These are phyloP conservation scores for Osmerus mordax DNA, from an alignment of 2,113 vertebrate genomes.

Conservation along the genomic window DNA sequence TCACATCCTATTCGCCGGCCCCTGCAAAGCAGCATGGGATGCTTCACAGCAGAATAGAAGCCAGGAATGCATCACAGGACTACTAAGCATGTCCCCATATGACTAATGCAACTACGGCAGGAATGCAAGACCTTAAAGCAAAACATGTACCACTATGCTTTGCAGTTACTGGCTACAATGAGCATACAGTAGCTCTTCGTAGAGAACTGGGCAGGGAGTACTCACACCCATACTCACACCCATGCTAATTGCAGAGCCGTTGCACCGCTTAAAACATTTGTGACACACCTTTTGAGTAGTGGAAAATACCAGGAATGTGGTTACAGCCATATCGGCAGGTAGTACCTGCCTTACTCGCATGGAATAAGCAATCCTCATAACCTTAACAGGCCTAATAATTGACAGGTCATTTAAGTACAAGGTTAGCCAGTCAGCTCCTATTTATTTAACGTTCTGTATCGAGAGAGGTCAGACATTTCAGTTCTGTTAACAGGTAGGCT, in stretches of 20 bases:
- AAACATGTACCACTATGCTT: background rate
- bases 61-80: slow-evolving; percentile 10
- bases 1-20: background rate
- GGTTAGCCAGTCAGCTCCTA: too few species aligned
- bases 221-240: slow-evolving; percentile 27
- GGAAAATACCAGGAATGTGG: too few species aligned
- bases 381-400: too few species aligned
- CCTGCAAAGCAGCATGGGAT: background rate
- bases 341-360: too few species aligned
- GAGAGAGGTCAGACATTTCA: too few species aligned
- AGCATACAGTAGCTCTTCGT: background rate
- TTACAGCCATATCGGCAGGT: too few species aligned
- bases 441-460: too few species aligned
- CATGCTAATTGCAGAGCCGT: background rate
- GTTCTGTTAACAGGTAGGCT: too few species aligned
- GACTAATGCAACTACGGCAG: slow-evolving; percentile 12
- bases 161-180: slow-evolving; percentile 1
- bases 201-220: background rate
- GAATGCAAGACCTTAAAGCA: slow-evolving; percentile 13
- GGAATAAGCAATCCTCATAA: too few species aligned
- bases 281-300: too few species aligned
- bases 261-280: background rate
- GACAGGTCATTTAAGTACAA: too few species aligned
- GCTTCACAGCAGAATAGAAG: slow-evolving; percentile 2
- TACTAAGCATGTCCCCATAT: background rate